Evolutionary conservation across 2,113 vertebrate species (phyloP).

Genomic region (Ahaetulla prasina): DNA sequence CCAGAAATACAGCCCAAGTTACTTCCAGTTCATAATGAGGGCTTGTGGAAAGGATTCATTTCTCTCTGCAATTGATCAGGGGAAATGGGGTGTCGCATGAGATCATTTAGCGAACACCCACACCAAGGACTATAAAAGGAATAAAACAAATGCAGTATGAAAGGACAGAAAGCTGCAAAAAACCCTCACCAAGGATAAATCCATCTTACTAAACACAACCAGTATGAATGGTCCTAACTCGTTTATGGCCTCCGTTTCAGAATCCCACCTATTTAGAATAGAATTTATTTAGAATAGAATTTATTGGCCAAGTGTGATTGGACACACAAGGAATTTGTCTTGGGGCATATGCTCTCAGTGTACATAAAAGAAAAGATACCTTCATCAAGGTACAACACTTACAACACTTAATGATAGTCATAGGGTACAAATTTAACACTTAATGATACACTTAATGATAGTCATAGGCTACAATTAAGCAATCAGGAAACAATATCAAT

Average conservation of each 20-base stretch:
- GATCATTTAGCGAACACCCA: background rate
- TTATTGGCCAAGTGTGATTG: too few species aligned
- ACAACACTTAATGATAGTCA: too few species aligned
- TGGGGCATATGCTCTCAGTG: too few species aligned
- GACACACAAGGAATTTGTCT: too few species aligned
- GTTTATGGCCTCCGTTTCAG: background rate
- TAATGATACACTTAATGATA: too few species aligned
- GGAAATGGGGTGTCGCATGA: constrained; percentile 2
- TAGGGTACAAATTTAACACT: too few species aligned
- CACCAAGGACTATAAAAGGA: background rate
- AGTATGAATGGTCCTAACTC: background rate
- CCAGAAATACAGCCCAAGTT: constrained; percentile 61
- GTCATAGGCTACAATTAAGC: too few species aligned
- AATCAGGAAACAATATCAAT: too few species aligned
- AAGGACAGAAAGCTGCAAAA: background rate
- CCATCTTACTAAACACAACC: background rate
- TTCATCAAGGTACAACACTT: too few species aligned
- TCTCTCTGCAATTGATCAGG: constrained; percentile 43
- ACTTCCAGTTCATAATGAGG: constrained; percentile 47
- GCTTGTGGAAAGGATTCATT: constrained; percentile 27
- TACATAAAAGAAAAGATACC: too few species aligned
- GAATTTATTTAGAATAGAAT: too few species aligned
- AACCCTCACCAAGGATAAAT: background rate
- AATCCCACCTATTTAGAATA: too few species aligned
- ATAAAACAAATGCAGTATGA: background rate